A percentile compares a stretch with the other conserved stretches of the same genome.
These are phyloP conservation scores for Gallinago paraguaiae DNA, from an alignment of 2,113 vertebrate species.

Conservation along the genomic window DNA sequence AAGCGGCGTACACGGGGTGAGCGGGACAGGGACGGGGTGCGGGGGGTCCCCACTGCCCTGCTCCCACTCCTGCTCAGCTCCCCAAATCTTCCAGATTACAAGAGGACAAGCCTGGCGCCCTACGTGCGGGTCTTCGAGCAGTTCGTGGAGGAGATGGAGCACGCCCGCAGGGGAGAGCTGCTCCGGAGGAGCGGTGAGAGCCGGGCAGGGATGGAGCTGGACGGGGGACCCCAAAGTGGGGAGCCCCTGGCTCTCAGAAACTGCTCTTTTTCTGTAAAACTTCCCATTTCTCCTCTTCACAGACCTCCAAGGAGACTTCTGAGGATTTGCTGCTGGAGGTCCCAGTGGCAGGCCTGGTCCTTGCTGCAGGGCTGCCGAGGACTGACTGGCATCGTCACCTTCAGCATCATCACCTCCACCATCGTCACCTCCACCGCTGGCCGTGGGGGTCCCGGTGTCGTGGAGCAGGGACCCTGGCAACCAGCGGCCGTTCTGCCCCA, in stretches of 20 bases:
- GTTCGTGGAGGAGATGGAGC: conserved; percentile 88
- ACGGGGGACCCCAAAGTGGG: rapidly evolving
- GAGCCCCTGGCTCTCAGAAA: neutral
- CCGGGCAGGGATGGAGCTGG: rapidly evolving
- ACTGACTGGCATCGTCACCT: rapidly evolving
- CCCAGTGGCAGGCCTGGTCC: rapidly evolving
- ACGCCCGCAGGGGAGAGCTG: conserved; percentile 81
- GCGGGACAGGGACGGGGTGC: rapidly evolving
- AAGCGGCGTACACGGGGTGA: conserved; percentile 82
- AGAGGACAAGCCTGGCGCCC: conserved; percentile 88
- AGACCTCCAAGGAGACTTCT: conserved; percentile 91
- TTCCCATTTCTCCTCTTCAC: neutral
- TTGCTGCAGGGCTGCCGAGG: rapidly evolving
- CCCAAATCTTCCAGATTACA: conserved; percentile 81
- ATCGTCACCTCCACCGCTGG: neutral
- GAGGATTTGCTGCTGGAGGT: neutral
- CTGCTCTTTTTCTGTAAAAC: neutral
- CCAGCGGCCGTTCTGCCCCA: rapidly evolving
- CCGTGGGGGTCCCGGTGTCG: rapidly evolving
- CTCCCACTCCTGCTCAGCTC: neutral
- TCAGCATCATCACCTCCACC: no score
- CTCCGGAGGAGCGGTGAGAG: conserved; percentile 84
- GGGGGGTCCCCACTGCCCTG: rapidly evolving
- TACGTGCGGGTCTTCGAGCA: conserved; percentile 88
- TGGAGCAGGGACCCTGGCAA: rapidly evolving